These are phyloP conservation scores for Pollimyrus isidori DNA, from an alignment of 2,113 vertebrate species.

Conservation along the genomic window DNA sequence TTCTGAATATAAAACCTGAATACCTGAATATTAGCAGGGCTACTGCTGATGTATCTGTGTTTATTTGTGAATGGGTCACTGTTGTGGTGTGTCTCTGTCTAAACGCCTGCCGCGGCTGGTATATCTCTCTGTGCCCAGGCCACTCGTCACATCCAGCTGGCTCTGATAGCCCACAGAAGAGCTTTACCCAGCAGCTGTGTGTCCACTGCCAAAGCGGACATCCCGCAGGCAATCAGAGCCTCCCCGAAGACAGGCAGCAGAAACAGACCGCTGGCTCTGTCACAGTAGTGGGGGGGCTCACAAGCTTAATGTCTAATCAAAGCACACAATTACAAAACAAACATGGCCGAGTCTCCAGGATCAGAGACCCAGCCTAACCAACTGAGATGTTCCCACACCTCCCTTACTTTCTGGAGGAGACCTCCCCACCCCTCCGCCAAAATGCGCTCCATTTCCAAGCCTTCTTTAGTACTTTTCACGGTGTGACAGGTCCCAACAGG, in stretches of 20 bases:
- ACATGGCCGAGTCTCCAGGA: not conserved
- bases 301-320: not conserved
- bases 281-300: not conserved
- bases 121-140: not conserved
- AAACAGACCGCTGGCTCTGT: not conserved
- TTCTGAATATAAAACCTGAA: too few species aligned
- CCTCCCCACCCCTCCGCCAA: not conserved
- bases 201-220: not conserved
- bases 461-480: not conserved
- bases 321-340: slow-evolving; percentile 2
- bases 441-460: not conserved
- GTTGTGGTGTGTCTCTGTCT: not conserved
- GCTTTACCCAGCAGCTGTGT: not conserved
- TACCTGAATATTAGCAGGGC: not conserved
- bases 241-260: not conserved
- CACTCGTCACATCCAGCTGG: not conserved
- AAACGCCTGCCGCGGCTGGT: not conserved
- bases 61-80: not conserved
- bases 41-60: not conserved
- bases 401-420: not conserved
- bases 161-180: not conserved
- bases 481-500: not conserved
- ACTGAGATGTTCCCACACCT: not conserved
- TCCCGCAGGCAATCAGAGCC: not conserved
- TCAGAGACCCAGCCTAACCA: not conserved